Evolutionary conservation across 1,140 invertebrate species (phyloP).

Genomic region (Triops cancriformis): DNA sequence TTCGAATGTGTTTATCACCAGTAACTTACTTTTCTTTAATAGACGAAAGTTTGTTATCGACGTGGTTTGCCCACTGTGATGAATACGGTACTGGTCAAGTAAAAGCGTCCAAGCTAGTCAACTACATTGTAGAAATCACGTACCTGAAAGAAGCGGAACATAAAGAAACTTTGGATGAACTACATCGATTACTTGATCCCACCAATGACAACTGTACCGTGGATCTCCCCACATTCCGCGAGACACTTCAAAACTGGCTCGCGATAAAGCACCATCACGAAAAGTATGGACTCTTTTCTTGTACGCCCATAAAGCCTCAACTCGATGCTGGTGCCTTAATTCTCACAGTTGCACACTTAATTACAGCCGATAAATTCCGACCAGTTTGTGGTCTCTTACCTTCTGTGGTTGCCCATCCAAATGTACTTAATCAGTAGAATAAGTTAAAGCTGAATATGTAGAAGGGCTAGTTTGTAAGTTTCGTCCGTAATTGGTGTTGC

Average conservation of each 20-base stretch:
- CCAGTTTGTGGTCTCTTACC: too few species aligned
- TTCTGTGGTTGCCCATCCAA: too few species aligned
- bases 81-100: background rate
- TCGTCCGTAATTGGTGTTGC: too few species aligned
- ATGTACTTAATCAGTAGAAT: too few species aligned
- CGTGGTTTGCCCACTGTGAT: background rate
- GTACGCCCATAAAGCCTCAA: background rate
- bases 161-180: background rate
- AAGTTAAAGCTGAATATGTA: too few species aligned
- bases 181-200: background rate
- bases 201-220: constrained; percentile 1
- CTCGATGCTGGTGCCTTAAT: too few species aligned
- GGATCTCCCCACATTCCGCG: background rate
- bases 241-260: background rate
- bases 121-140: background rate
- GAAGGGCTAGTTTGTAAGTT: too few species aligned
- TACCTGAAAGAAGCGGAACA: background rate
- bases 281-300: background rate
- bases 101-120: background rate
- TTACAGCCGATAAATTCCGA: too few species aligned
- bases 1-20: too few species aligned
- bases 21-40: background rate
- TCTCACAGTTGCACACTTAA: too few species aligned
- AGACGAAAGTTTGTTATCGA: background rate
- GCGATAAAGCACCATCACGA: background rate